Base-by-base conservation (phyloP, 1,140 invertebrate species). In the Plutomurus gul region DNA sequence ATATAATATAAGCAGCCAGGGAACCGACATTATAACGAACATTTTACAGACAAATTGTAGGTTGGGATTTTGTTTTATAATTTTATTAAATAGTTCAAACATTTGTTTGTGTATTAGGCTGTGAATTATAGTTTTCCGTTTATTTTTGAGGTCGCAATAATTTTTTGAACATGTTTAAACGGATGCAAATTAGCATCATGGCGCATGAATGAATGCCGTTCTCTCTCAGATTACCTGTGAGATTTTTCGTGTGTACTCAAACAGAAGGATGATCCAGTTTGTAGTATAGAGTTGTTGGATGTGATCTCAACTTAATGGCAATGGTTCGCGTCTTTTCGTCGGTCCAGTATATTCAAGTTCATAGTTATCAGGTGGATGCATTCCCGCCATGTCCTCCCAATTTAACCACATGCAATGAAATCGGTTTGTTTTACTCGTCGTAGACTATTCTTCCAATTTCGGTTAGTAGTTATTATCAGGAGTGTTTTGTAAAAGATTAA, bases 111-210 rank as follows among this genome's bases (percentile, higher is more conserved):
- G 18, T 51, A n/a, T 33, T 16, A 20, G 46, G 18, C 8, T n/a
- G 1, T 27, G 11, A 1, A 25, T 33, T 20, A n/a, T 7, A n/a
- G 36, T 47, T 18, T 20, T n/a, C 25, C 18, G 37, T 20, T n/a
- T 8, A 5, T 22, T 46, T 70, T 27, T n/a, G 27, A 75, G 30
- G 5, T 18, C 2, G 43, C 10, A 72, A 40, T 72, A 71, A 39
- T 70, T 65, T 77, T 39, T 40, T 25, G 36, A 72, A 39, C 3
- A 43, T 27, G 30, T 10, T 40, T 22, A 36, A 60, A 60, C n/a
- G 37, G 36, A 75, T 49, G 40, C 46, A 76, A 60, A 76, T 46
- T 49, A 76, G 77, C 43, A 74, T 71, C 77, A 78, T 78, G 77
- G 77, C 77, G 77, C 71, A 78, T 73, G 77, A 46, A 65, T 65